phyloP scores from a whole-genome alignment of 1,140 invertebrate genomes.

The Bombus turneri region DNA sequence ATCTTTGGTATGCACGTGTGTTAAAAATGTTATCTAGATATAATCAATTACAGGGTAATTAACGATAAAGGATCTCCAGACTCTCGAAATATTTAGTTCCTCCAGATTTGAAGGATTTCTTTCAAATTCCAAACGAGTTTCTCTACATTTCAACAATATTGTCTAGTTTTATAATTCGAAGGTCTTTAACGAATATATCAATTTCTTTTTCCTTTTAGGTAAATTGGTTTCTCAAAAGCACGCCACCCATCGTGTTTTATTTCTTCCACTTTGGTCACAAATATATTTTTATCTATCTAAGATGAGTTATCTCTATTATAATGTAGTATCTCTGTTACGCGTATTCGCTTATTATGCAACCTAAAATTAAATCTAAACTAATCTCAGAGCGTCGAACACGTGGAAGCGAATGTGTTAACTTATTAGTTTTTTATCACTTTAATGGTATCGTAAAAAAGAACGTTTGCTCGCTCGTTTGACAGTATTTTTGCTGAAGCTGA shows the following conservation, averaged over 20 bases:
- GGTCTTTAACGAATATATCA: neutral
- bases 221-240: too few species aligned
- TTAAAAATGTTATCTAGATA: neutral
- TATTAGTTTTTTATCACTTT: neutral
- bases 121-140: neutral
- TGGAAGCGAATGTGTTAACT: neutral
- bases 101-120: neutral
- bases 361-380: neutral
- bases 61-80: neutral
- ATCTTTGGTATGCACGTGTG: too few species aligned
- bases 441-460: neutral
- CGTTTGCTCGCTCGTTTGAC: neutral
- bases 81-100: neutral
- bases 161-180: neutral
- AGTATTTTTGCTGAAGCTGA: neutral
- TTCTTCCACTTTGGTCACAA: too few species aligned
- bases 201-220: too few species aligned
- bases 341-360: neutral
- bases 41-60: too few species aligned
- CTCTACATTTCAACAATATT: too few species aligned
- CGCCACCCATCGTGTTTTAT: too few species aligned
- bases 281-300: too few species aligned
- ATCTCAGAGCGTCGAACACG: neutral
- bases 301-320: neutral
- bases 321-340: neutral